Conservation (phyloP, 2,113 vertebrate genomes). For the Lampris incognitus region DNA sequence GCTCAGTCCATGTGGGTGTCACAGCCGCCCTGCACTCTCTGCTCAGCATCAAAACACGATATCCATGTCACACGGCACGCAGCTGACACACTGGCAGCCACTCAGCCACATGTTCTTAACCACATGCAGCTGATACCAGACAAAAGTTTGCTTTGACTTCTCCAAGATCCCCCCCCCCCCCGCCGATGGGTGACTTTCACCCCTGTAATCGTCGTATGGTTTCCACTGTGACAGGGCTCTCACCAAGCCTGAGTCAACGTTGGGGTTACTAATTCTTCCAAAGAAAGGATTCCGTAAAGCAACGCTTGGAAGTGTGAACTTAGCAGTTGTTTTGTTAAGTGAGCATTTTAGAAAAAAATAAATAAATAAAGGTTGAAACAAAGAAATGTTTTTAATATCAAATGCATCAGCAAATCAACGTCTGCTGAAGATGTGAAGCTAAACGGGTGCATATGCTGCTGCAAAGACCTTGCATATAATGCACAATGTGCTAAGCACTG, state of each 20-base stretch:
- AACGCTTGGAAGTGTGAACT: constrained; percentile 32
- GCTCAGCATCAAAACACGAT: constrained; percentile 59
- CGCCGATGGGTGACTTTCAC: constrained; percentile 40
- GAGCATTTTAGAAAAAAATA: not conserved
- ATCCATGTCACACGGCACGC: constrained; percentile 66
- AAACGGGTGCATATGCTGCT: not conserved
- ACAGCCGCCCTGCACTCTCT: constrained; percentile 39
- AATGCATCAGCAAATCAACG: too few relatives aligned
- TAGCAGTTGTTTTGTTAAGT: constrained; percentile 23
- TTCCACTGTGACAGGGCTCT: constrained; percentile 40
- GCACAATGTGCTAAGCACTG: not conserved
- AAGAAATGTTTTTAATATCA: not conserved
- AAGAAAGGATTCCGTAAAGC: constrained; percentile 6
- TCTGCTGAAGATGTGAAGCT: not conserved
- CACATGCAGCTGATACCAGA: constrained; percentile 41
- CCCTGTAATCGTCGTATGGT: constrained; percentile 24
- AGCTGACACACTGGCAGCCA: constrained; percentile 52
- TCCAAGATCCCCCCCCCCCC: constrained; percentile 41
- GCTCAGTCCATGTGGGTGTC: constrained; percentile 46
- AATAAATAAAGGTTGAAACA: not conserved
- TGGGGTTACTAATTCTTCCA: constrained; percentile 31
- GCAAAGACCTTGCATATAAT: not conserved
- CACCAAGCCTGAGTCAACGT: constrained; percentile 34
- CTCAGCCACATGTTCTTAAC: constrained; percentile 55
- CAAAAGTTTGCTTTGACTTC: constrained; percentile 51